phyloP scores from a whole-genome alignment of 2,113 vertebrate species.

The Cryptomyrus ogoouensis region DNA sequence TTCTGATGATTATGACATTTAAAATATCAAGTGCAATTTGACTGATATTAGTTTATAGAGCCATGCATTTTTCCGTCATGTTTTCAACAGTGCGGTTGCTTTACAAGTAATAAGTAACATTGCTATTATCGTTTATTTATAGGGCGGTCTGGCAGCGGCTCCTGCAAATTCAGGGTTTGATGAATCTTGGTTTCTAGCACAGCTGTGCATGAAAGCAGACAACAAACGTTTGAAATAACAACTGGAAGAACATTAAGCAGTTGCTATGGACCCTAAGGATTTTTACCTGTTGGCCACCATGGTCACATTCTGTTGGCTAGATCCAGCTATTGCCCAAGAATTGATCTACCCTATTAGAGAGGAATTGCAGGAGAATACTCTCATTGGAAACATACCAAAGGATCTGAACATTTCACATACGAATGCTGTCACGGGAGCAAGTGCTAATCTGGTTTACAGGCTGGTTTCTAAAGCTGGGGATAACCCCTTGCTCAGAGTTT shows the following conservation, averaged over 20 bases:
- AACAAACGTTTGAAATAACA: conserved; percentile 50
- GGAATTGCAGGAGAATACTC: conserved; percentile 95
- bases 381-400: conserved; percentile 99
- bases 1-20: background rate
- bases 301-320: conserved; percentile 90
- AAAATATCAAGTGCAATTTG: background rate
- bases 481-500: conserved; percentile 89
- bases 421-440: conserved; percentile 85
- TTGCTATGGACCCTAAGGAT: conserved; percentile 96
- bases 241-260: conserved; percentile 64
- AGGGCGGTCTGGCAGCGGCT: conserved; percentile 80
- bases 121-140: conserved; percentile 69
- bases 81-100: background rate
- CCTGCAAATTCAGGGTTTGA: conserved; percentile 71
- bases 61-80: background rate
- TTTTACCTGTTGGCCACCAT: conserved; percentile 96
- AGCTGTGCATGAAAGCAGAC: conserved; percentile 57
- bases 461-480: conserved; percentile 97
- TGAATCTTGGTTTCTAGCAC: conserved; percentile 70
- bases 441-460: conserved; percentile 92
- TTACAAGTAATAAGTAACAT: conserved; percentile 37
- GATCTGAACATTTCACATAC: conserved; percentile 97
- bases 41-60: background rate
- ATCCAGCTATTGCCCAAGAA: conserved; percentile 96
- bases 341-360: conserved; percentile 97